Base-by-base conservation (phyloP, 2,888 invertebrate genomes). In the Acrobeloides nanus region DNA sequence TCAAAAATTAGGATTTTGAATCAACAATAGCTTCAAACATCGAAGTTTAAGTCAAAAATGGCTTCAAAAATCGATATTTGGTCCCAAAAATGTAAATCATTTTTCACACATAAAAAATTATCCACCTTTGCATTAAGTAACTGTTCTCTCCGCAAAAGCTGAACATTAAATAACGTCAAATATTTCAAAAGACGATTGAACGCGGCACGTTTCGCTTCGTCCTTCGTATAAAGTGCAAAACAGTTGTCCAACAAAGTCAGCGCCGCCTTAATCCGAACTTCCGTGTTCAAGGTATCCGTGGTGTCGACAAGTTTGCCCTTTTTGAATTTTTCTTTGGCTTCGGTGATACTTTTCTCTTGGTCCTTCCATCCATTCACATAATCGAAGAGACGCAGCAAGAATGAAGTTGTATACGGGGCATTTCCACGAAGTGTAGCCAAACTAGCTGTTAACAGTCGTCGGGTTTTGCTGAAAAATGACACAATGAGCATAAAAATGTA, bases 341-440 rank as follows among this genome's bases (percentile, higher is more conserved):
- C 45, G 21, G 23, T 21, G 26, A 45, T 15, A 6, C 17, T 27
- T 27, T 45, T 45, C 21, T 45, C 46, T 8, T 10, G 15, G 21
- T 43, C 24, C 21, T 43, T 43, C n/a, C 46, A 29, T 10, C 53
- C 51, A 34, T 70, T 66, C 18, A 68, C 61, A 43, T 59, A 71
- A 21, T 60, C 45, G 38, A 71, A 57, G 12, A 71, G 50, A 7
- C 68, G 59, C 25, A 71, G 62, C 26, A 71, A 51, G 56, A 61
- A 69, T 6, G 63, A 47, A 1, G 62, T 56, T 2, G 71, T 70
- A 53, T 67, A 71, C 10, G 71, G 71, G 6, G 64, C 66, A 57
- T 71, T 72, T 40, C 69, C 71, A 38, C 67, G 64, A 15, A 71
- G 49, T 23, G 61, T 68, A 1, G 71, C 65, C 31, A 71, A 49